Conservation (phyloP, 2,888 invertebrate species). For the Platycnemis pennipes region DNA sequence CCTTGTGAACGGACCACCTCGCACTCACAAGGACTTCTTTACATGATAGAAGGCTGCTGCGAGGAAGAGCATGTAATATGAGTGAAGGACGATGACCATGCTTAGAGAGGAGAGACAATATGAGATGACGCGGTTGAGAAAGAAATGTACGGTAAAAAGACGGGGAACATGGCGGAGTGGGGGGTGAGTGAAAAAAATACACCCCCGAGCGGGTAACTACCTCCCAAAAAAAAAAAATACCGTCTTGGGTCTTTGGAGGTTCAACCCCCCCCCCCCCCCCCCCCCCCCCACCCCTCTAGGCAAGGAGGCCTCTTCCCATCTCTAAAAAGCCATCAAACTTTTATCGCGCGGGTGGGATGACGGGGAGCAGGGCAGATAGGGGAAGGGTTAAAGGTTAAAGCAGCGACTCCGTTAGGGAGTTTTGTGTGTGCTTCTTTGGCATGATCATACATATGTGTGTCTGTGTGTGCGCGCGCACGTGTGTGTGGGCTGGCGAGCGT, state of each 20-base stretch:
- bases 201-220: neutral
- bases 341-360: neutral
- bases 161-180: neutral
- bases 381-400: constrained; percentile 7
- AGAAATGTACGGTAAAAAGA: neutral
- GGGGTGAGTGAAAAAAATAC: constrained; percentile 42
- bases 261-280: neutral
- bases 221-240: neutral
- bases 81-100: neutral
- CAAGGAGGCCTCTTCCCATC: neutral
- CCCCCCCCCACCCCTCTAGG: neutral
- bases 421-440: neutral
- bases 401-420: neutral
- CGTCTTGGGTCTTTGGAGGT: neutral
- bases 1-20: neutral
- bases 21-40: neutral
- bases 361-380: neutral
- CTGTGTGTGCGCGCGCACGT: neutral
- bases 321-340: constrained; percentile 20
- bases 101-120: neutral
- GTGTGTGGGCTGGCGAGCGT: neutral
- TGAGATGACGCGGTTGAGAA: neutral
- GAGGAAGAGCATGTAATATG: neutral
- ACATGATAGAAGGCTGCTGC: neutral
- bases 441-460: neutral